Base-by-base conservation (phyloP, 2,113 vertebrate genomes). In the Ariopsis seemanni region DNA sequence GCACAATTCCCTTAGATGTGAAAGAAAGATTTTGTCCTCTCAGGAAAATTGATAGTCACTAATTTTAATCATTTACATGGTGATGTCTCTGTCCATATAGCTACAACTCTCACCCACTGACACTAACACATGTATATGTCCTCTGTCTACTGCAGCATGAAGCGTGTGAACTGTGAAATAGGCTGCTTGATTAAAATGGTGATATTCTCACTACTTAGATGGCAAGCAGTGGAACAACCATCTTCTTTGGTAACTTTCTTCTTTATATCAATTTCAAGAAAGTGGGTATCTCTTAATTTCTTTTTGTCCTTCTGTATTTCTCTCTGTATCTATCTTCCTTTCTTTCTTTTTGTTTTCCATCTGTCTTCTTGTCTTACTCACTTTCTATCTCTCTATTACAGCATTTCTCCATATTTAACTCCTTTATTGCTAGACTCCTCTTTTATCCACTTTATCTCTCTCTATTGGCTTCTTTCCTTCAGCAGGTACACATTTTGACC, bases 131-230 rank as follows among this genome's bases (percentile, higher is more conserved):
- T 30, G 63, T 62, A 62, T 27, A 75, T 67, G 58, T 71, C 25
- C 57, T 78, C 42, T 78, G 25, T 52, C 48, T 86, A 80, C 52
- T 80, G 62, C 20, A 0, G 75, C 60, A 67, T 65, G 25, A 63
- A 90, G 87, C 90, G 91, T 92, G 90, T 91, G 90, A 92, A 89
- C 89, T 93, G 92, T 92, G 91, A 92, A 93, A 93, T 89, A 91
- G 89, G 80, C 87, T 57, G 80, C 90, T 92, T 93, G 91, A 94
- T 93, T 89, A 92, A 93, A 90, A 79, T 90, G 82, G 83, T 92
- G 92, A 88, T 92, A 94, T 94, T 92, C 92, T 93, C 90, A 91
- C 91, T 63, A 34, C 57, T 75, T 57, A 34, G 4, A 71, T 25
- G 18, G n/a, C 87, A 67, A 77, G 91, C 90, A 91, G 7, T 63